These are phyloP conservation scores for Thelaira solivaga DNA, from an alignment of 2,888 invertebrate species.

Conservation along the genomic window DNA sequence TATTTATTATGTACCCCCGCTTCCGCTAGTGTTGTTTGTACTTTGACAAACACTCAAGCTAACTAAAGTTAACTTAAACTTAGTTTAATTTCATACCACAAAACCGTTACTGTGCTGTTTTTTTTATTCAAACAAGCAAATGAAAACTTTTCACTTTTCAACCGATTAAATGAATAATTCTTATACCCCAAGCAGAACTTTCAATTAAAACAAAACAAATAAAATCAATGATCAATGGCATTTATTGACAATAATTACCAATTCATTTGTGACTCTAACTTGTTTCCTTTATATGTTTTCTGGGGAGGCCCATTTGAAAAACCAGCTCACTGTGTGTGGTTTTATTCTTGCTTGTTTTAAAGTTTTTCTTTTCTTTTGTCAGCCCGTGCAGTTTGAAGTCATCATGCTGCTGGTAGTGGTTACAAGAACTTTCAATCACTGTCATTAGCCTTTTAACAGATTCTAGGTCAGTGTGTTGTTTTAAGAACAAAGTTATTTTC, in stretches of 20 bases:
- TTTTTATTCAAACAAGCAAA: not conserved
- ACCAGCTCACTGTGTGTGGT: constrained; percentile 53
- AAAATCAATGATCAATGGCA: constrained; percentile 25
- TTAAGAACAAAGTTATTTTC: constrained; percentile 21
- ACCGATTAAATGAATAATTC: constrained; percentile 29
- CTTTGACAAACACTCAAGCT: too few species aligned
- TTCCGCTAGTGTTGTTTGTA: too few species aligned
- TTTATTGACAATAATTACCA: constrained; percentile 60
- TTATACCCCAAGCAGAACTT: constrained; percentile 44
- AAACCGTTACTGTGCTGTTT: not conserved
- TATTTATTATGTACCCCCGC: too few species aligned
- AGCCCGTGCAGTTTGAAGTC: not conserved
- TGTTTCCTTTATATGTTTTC: not conserved
- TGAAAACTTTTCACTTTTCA: constrained; percentile 48
- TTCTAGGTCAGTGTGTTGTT: constrained; percentile 57
- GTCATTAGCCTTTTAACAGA: constrained; percentile 58
- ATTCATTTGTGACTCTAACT: constrained; percentile 42
- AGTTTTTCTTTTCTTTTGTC: constrained; percentile 6
- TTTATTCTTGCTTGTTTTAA: not conserved
- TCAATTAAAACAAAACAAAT: constrained; percentile 47
- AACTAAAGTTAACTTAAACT: not conserved
- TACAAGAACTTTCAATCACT: constrained; percentile 61
- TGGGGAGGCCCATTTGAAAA: not conserved
- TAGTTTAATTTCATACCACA: not conserved
- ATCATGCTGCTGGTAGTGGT: constrained; percentile 32